Evolutionary conservation across 1,140 invertebrate genomes (phyloP).

Genomic region (Papilio helenus): DNA sequence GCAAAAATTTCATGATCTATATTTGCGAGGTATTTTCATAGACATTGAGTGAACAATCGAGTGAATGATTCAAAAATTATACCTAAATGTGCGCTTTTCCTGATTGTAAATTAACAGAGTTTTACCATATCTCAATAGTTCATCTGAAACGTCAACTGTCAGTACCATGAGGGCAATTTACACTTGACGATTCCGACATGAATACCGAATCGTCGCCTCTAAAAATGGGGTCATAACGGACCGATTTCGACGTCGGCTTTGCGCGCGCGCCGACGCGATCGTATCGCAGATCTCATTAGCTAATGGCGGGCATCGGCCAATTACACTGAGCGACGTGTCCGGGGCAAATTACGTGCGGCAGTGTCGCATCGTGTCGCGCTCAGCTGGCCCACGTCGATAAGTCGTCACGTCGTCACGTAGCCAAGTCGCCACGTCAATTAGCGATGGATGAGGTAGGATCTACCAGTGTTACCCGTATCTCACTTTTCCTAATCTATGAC

Average conservation of each 20-base stretch:
- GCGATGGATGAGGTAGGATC: neutral
- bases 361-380: conserved; percentile 27
- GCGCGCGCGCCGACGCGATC: conserved; percentile 50
- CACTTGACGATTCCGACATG: conserved; percentile 27
- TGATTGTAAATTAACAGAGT: neutral
- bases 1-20: no score
- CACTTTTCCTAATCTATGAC: neutral
- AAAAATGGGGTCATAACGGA: conserved; percentile 48
- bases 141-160: conserved; percentile 18
- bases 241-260: conserved; percentile 45
- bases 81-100: neutral
- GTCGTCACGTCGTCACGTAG: neutral
- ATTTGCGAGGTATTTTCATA: no score
- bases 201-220: conserved; percentile 40
- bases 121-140: conserved; percentile 16
- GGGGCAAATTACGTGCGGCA: conserved; percentile 52
- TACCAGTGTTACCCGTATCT: neutral
- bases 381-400: neutral
- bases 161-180: neutral
- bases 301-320: conserved; percentile 54
- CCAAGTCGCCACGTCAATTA: conserved; percentile 37
- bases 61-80: neutral
- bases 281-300: conserved; percentile 58
- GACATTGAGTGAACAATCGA: neutral
- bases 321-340: conserved; percentile 62